Percentiles rank a stretch among this genome's conserved stretches.
These are phyloP conservation scores for Willowsia nigromaculata DNA, from an alignment of 2,888 invertebrate genomes.

Conservation along the genomic window DNA sequence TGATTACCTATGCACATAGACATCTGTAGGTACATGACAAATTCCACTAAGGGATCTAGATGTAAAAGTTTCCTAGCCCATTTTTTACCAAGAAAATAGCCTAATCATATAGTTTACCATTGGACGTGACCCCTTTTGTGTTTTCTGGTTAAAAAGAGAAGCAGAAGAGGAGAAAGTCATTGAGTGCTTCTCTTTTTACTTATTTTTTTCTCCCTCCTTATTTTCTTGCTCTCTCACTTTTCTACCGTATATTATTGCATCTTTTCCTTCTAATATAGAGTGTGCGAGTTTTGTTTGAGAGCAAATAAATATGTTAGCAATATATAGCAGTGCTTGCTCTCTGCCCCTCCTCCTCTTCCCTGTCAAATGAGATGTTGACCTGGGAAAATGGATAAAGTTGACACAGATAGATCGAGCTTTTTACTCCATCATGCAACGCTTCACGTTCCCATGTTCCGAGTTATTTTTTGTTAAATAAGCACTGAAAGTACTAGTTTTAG, in stretches of 20 bases:
- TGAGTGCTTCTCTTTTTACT: neutral
- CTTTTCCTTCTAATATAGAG: too few relatives aligned
- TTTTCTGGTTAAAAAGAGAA: slow-evolving; percentile 11
- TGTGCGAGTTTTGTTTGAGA: too few relatives aligned
- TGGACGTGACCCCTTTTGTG: slow-evolving; percentile 43
- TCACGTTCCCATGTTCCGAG: slow-evolving; percentile 37
- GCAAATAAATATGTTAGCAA: too few relatives aligned
- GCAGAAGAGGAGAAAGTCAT: slow-evolving; percentile 39
- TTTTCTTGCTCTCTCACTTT: neutral
- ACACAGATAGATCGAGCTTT: slow-evolving; percentile 66
- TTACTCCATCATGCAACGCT: slow-evolving; percentile 55
- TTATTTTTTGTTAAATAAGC: slow-evolving; percentile 54
- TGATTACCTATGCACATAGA: neutral
- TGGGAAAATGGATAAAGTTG: slow-evolving; percentile 65
- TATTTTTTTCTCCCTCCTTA: neutral
- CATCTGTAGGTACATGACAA: neutral
- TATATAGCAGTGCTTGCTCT: slow-evolving; percentile 35
- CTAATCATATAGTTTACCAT: neutral
- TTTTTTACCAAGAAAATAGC: neutral
- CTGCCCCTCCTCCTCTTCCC: slow-evolving; percentile 57
- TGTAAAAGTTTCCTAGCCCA: neutral
- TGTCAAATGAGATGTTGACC: slow-evolving; percentile 65
- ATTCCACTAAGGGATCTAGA: too few relatives aligned
- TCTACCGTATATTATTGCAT: neutral
- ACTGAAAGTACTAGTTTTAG: neutral